Percentiles rank a stretch among this genome's conserved stretches.
phyloP scores from a whole-genome alignment of 2,113 vertebrate species.

The Zosterops borbonicus region DNA sequence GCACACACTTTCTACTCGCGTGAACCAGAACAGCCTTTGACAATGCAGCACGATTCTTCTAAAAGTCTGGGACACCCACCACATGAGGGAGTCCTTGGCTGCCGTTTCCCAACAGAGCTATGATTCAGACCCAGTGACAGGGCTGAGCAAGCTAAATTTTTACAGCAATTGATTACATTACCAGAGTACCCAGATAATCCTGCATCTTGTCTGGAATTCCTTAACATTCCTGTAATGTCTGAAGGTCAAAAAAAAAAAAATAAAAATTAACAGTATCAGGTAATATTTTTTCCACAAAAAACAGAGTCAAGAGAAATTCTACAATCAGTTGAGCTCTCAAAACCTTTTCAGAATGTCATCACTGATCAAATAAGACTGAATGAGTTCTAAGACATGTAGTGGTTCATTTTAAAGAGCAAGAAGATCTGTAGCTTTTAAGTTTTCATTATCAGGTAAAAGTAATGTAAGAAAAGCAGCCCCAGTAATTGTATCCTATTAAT shows the following conservation, averaged over 20 bases:
- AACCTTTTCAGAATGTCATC: background rate
- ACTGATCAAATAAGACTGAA: background rate
- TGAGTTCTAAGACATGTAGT: background rate
- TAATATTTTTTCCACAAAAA: background rate
- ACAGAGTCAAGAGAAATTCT: background rate
- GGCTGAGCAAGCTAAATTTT: background rate
- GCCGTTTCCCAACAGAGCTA: background rate
- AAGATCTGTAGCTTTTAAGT: background rate
- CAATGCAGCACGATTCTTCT: accelerated
- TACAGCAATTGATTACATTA: background rate
- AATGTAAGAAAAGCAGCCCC: background rate
- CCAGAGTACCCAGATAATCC: background rate
- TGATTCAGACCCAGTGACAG: background rate
- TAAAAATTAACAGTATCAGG: background rate
- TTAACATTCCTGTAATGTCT: background rate
- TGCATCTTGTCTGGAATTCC: background rate
- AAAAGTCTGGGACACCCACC: background rate
- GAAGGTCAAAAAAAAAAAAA: background rate
- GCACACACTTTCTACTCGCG: accelerated
- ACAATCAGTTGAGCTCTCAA: background rate
- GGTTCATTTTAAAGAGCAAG: background rate
- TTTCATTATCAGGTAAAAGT: background rate
- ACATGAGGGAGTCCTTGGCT: constrained; percentile 54
- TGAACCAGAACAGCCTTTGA: background rate
- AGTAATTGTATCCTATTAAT: background rate